Base-by-base conservation (phyloP, 2,797 vertebrate genomes). In the Eulemur coronatus region DNA sequence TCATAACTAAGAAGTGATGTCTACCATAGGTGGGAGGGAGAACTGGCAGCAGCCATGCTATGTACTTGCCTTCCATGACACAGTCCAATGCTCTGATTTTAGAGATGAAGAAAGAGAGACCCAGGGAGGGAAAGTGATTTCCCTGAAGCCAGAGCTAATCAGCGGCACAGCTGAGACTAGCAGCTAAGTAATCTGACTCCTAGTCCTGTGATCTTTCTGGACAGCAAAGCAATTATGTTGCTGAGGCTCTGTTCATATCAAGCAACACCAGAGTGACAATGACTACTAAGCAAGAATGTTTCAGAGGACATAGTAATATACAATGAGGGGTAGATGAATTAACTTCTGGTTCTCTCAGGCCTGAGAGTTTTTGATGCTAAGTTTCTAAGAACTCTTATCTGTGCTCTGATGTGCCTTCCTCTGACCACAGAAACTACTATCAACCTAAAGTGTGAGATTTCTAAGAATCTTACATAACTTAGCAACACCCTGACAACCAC, bases 311-410 rank as follows among this genome's bases (percentile, higher is more conserved):
- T 1, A 43, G 3, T 24, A n/a, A 50, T 28, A 65, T 2, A 50
- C 11, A 41, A 0, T 1, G 38, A 79, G 11, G 26, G 14, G 73
- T 12, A 5, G 18, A 38, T 14, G 15, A 46, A 61, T 11, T 11
- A 82, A 73, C 5, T 50, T 48, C 20, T 75, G 79, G 69, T 28
- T 87, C 70, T 84, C 72, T 72, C 4, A 35, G 24, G 20, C 84
- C 48, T 50, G 33, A 50, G 48, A 63, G 48, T 72, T 76, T 30
- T 50, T 35, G 52, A 87, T 17, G n/a, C 35, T 81, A 67, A 63
- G 61, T 67, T 97, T 95, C 96, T 84, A 95, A 93, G 95, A 97
- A 94, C 50, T 75, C 73, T 92, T 93, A 89, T 95, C 94, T 96
- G 13, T 55, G 48, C 24, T 84, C 79, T 69, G 50, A 65, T 12